These are phyloP conservation scores for Thymelicus sylvestris DNA, from an alignment of 2,888 invertebrate genomes.

Conservation along the genomic window DNA sequence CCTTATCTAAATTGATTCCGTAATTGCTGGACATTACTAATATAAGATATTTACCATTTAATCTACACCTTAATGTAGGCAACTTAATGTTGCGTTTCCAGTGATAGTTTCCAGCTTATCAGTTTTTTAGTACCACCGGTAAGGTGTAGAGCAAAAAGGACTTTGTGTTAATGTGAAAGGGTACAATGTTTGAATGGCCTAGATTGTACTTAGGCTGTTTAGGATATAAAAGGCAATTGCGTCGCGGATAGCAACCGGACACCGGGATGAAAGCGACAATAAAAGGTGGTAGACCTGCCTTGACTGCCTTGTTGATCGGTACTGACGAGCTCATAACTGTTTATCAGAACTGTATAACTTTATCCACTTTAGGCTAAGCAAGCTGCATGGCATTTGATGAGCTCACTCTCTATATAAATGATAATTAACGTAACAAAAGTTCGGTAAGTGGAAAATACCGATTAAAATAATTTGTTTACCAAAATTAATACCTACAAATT, in stretches of 20 bases:
- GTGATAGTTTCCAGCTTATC: background rate
- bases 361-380: background rate
- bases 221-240: conserved; percentile 63
- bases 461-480: too few species aligned
- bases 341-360: conserved; percentile 29
- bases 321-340: conserved; percentile 54
- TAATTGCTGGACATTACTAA: conserved; percentile 48
- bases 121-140: background rate
- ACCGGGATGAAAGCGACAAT: conserved; percentile 81
- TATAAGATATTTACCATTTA: conserved; percentile 3
- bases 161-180: background rate
- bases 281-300: conserved; percentile 81
- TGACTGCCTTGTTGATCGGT: conserved; percentile 77
- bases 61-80: background rate
- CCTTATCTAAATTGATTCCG: conserved; percentile 53
- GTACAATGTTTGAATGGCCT: conserved; percentile 14
- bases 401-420: too few species aligned
- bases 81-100: conserved; percentile 1
- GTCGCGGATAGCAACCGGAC: conserved; percentile 79
- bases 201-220: conserved; percentile 44
- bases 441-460: too few species aligned
- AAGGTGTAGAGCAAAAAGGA: background rate
- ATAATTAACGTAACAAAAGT: too few species aligned
- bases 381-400: too few species aligned
- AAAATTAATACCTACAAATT: too few species aligned